phyloP scores from a whole-genome alignment of 1,140 invertebrate species.

The Oryctes rhinoceros region DNA sequence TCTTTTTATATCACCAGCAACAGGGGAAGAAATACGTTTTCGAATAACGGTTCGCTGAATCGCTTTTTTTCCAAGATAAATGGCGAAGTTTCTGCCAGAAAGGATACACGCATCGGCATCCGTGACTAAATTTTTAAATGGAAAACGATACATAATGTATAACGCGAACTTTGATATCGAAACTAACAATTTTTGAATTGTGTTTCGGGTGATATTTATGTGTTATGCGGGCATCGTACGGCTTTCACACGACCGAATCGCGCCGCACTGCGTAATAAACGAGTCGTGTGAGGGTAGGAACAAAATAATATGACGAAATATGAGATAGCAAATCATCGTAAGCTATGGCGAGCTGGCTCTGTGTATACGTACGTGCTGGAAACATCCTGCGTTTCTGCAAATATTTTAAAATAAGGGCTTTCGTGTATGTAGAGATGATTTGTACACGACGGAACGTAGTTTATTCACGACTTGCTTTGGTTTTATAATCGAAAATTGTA shows the following conservation, averaged over 20 bases:
- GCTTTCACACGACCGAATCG: background rate
- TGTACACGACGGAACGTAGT: too few relatives aligned
- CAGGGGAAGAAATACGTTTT: conserved; percentile 13
- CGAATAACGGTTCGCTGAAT: background rate
- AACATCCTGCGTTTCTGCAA: too few relatives aligned
- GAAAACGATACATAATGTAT: conserved; percentile 18
- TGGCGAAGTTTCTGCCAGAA: conserved; percentile 3
- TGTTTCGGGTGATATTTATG: conserved; percentile 10
- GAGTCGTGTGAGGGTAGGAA: background rate
- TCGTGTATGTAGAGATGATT: too few relatives aligned
- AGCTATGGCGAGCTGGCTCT: too few relatives aligned
- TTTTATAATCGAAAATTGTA: too few relatives aligned
- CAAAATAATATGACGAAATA: background rate
- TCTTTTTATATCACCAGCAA: conserved; percentile 12
- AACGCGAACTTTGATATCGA: conserved; percentile 4
- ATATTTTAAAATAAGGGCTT: too few relatives aligned
- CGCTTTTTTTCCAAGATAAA: conserved; percentile 5
- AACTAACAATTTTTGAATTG: conserved; percentile 22
- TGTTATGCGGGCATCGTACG: background rate
- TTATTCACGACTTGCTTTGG: too few relatives aligned
- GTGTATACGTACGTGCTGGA: too few relatives aligned
- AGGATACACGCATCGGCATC: background rate
- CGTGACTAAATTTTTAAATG: conserved; percentile 22
- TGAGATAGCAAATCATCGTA: background rate
- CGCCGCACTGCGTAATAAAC: background rate